phyloP scores from a whole-genome alignment of 2,113 vertebrate genomes.

The Colinus virginianus region DNA sequence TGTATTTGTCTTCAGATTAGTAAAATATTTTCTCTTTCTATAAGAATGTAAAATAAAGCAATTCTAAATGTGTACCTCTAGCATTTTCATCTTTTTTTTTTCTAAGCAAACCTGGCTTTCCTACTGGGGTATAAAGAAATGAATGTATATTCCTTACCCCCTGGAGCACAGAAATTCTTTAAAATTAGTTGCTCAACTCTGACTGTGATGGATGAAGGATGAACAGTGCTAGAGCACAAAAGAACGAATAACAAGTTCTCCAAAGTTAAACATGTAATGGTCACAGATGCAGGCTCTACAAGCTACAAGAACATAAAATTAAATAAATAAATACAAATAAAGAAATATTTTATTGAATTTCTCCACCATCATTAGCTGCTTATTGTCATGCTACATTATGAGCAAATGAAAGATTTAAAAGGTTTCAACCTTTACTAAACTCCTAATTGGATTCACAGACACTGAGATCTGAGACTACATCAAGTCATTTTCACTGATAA shows the following conservation, averaged over 20 bases:
- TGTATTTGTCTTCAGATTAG: background rate
- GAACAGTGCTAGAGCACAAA: conserved; percentile 2
- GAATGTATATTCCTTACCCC: background rate
- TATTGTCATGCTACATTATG: conserved; percentile 33
- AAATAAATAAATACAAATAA: background rate
- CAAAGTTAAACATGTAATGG: background rate
- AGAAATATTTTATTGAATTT: background rate
- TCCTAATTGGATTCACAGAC: conserved; percentile 60
- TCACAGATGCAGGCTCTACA: conserved; percentile 14
- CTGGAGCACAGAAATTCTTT: background rate
- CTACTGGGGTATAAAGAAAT: background rate
- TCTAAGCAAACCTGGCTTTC: background rate
- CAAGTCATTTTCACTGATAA: conserved; percentile 47
- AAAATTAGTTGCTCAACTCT: background rate
- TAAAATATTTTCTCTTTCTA: background rate
- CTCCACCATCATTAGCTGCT: conserved; percentile 37
- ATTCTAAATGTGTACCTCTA: background rate
- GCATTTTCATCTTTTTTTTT: accelerated
- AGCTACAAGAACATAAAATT: background rate
- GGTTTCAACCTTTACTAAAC: conserved; percentile 45
- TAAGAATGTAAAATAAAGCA: background rate
- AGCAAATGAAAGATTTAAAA: conserved; percentile 44
- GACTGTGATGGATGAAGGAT: conserved; percentile 6
- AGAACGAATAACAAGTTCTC: conserved; percentile 27
- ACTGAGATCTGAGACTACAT: conserved; percentile 37